These are phyloP conservation scores for Zaprionus kolodkinae DNA, from an alignment of 1,140 invertebrate species.

Conservation along the genomic window DNA sequence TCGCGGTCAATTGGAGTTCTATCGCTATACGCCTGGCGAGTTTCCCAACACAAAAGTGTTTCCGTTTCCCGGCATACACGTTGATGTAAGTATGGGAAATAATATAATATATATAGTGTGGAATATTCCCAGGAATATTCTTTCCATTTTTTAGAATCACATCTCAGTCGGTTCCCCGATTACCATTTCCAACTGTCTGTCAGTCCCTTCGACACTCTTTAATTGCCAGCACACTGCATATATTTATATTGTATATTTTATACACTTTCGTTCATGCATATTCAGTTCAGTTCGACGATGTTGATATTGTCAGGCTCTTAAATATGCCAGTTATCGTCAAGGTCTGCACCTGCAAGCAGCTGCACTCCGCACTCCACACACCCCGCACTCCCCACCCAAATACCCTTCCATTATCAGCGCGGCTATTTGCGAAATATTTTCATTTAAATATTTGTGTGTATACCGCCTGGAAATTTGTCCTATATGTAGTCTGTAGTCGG, in stretches of 20 bases:
- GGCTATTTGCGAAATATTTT: slow-evolving; percentile 67
- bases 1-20: slow-evolving; percentile 91
- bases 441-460: slow-evolving; percentile 57
- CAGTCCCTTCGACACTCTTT: slow-evolving; percentile 66
- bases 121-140: too few relatives aligned
- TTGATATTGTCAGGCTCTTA: slow-evolving; percentile 75
- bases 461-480: background rate
- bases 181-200: background rate
- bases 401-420: slow-evolving; percentile 45
- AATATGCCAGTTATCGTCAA: slow-evolving; percentile 41
- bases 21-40: slow-evolving; percentile 90
- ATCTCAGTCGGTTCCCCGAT: too few relatives aligned
- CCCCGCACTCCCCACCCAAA: background rate
- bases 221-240: slow-evolving; percentile 76
- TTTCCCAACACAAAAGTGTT: slow-evolving; percentile 89
- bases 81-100: slow-evolving; percentile 89
- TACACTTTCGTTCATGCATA: too few relatives aligned
- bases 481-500: background rate
- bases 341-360: slow-evolving; percentile 20
- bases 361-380: too few relatives aligned
- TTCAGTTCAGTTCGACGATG: too few relatives aligned
- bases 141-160: too few relatives aligned
- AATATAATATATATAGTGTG: too few relatives aligned
- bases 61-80: slow-evolving; percentile 88
- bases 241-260: too few relatives aligned